Evolutionary conservation across 2,888 invertebrate species (phyloP).

Genomic region (Drosophila gaucha): DNA sequence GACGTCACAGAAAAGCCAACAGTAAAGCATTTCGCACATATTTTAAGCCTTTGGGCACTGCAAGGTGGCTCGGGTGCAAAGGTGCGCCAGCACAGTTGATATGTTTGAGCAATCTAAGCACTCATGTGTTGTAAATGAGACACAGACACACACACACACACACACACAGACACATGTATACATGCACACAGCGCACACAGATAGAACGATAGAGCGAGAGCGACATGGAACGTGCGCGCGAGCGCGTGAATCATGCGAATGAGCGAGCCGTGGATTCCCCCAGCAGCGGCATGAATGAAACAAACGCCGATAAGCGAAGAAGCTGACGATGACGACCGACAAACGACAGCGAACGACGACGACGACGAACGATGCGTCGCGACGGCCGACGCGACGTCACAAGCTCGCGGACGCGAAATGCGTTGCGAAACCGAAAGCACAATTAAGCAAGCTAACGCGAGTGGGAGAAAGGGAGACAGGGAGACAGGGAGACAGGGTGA

Average conservation of each 20-base stretch:
- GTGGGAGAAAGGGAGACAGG: not conserved
- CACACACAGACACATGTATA: conserved; percentile 1
- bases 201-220: conserved; percentile 12
- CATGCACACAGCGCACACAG: not conserved
- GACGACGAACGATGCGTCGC: conserved; percentile 9
- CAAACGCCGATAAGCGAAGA: conserved; percentile 45
- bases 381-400: conserved; percentile 20
- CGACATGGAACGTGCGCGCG: conserved; percentile 29
- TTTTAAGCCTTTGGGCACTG: conserved; percentile 11
- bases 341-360: not conserved
- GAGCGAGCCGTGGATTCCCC: conserved; percentile 69
- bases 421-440: conserved; percentile 49
- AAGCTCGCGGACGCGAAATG: conserved; percentile 35
- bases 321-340: conserved; percentile 31
- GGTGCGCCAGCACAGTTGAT: conserved; percentile 16
- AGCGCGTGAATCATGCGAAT: conserved; percentile 60
- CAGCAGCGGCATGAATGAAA: conserved; percentile 68
- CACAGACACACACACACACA: conserved; percentile 28
- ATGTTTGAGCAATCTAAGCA: conserved; percentile 44
- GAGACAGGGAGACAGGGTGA: not conserved
- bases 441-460: conserved; percentile 11
- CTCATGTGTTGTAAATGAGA: conserved; percentile 38
- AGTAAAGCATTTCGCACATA: conserved; percentile 46
- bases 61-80: not conserved
- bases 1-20: conserved; percentile 44